These are phyloP conservation scores for Heterodera filipjevi DNA, from an alignment of 2,888 invertebrate genomes.

Conservation along the genomic window DNA sequence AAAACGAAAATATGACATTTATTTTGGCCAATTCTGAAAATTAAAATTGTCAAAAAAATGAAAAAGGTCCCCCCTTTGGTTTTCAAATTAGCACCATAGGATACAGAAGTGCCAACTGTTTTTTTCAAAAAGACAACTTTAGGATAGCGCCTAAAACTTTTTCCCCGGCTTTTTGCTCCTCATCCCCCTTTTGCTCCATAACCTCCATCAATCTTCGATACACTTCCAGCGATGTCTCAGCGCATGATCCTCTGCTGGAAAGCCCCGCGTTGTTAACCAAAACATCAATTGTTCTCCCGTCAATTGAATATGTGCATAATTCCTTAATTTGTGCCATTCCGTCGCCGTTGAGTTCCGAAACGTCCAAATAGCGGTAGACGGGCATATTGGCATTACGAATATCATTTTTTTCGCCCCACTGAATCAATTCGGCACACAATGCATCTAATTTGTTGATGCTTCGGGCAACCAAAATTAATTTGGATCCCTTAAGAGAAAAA, in stretches of 20 bases:
- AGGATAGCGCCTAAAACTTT: not conserved
- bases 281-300: slow-evolving; percentile 56
- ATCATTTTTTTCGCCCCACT: slow-evolving; percentile 37
- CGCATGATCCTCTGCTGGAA: slow-evolving; percentile 46
- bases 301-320: slow-evolving; percentile 44
- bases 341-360: slow-evolving; percentile 49
- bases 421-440: slow-evolving; percentile 55
- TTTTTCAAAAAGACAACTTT: too few relatives aligned
- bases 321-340: slow-evolving; percentile 41
- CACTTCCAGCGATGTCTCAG: slow-evolving; percentile 51
- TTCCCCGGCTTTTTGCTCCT: not conserved
- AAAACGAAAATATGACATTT: too few relatives aligned
- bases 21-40: too few relatives aligned
- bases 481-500: slow-evolving; percentile 48
- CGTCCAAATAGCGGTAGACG: slow-evolving; percentile 57
- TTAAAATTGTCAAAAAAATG: too few relatives aligned
- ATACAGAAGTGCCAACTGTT: too few relatives aligned
- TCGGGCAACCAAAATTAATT: slow-evolving; percentile 59
- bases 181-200: not conserved
- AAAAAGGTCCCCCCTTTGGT: too few relatives aligned
- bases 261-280: slow-evolving; percentile 63
- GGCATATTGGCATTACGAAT: slow-evolving; percentile 52
- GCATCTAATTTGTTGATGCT: slow-evolving; percentile 57
- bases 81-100: too few relatives aligned
- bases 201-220: slow-evolving; percentile 47